Base-by-base conservation (phyloP, 2,888 invertebrate genomes). In the Callyntrura guangdongensis region DNA sequence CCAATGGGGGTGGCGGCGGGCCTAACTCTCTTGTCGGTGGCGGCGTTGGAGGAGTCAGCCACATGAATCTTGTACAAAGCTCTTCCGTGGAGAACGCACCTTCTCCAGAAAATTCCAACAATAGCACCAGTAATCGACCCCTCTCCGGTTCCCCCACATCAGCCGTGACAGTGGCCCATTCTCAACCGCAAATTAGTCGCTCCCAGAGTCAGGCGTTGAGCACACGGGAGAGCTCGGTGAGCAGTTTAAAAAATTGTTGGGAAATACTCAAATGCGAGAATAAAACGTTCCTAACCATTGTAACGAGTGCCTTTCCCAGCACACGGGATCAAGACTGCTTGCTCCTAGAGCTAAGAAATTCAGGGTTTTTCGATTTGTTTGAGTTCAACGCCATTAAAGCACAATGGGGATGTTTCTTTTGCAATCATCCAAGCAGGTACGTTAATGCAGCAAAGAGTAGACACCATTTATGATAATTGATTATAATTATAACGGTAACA, bases 281-380 rank as follows among this genome's bases (percentile, higher is more conserved):
- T 95, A 97, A 97, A 95, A 97, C 97, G 53, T 98, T 98, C 95
- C 96, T 98, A 53, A 98, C 98, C 81, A 96, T 99, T 67, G 98
- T 99, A 86, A 99, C 99, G 5, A 98, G 98, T 93, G 98, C 98
- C 84, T 99, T 99, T 95, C 99, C 99, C 0, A 97, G 97, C 89
- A 95, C 97, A 86, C 98, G 98, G 96, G 98, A 98, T 94, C 98
- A 98, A 95, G 98, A 98, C 94, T 96, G 97, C 94, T 95, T 99
- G 72, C 95, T 98, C 64, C 97, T 97, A 95, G 99, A 99, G 95
- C 95, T 99, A 77, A 96, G 98, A 20, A 96, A 97, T 94, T 97
- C 97, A 3, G 97, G 98, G 0, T 98, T 98, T 95, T 98, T 98
- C 95, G 99, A 99, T 95, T 98, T 98, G 81, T 99, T 99, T 95